Evolutionary conservation across 2,888 invertebrate species (phyloP).

Genomic region (Sympetrum striolatum): DNA sequence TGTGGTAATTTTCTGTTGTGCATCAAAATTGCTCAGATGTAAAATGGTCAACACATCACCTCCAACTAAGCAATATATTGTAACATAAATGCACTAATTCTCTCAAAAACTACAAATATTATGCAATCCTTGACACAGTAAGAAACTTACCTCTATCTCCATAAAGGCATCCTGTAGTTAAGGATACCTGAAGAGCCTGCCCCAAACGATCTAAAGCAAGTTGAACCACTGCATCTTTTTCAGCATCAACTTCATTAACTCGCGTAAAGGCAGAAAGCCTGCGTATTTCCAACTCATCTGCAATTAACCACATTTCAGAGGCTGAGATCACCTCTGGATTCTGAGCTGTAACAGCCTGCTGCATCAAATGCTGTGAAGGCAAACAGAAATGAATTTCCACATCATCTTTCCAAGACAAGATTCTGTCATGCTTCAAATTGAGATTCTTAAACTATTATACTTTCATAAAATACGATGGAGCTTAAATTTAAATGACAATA

Average conservation of each 20-base stretch:
- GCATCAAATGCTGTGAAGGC: background rate
- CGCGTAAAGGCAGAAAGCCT: background rate
- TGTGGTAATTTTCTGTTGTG: too few species aligned
- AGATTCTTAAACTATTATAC: too few species aligned
- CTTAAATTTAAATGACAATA: too few species aligned
- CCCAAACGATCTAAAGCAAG: constrained; percentile 78
- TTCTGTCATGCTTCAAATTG: too few species aligned
- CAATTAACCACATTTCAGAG: constrained; percentile 20
- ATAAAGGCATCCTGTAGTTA: constrained; percentile 79
- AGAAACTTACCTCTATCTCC: constrained; percentile 71
- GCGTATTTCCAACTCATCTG: constrained; percentile 25
- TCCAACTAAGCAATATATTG: too few species aligned
- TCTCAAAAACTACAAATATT: too few species aligned
- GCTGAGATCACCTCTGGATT: constrained; percentile 24
- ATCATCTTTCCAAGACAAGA: too few species aligned
- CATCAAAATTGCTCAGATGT: too few species aligned
- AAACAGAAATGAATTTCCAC: background rate
- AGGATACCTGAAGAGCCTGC: constrained; percentile 82
- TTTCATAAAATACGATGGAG: too few species aligned
- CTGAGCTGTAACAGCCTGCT: background rate
- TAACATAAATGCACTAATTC: too few species aligned
- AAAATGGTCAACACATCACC: too few species aligned
- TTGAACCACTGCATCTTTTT: constrained; percentile 55
- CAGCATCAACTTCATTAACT: constrained; percentile 2
- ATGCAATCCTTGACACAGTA: too few species aligned